Conservation (phyloP, 2,797 vertebrate genomes). For the Odontamblyopus lacepedii region DNA sequence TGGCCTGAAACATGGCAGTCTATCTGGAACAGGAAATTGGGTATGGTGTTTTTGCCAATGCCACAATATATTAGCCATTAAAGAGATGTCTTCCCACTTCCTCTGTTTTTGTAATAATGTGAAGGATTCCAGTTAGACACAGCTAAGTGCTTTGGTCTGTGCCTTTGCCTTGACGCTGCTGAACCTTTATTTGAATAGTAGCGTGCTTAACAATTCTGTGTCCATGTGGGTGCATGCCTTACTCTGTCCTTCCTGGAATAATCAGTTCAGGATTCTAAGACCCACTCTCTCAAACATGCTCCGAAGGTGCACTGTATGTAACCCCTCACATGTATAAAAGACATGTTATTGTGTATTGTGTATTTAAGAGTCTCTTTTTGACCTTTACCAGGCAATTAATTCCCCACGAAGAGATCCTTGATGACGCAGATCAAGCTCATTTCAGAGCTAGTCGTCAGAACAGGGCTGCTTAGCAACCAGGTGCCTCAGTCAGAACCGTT, state of each 20-base stretch:
- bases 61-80: neutral
- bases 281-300: slow-evolving; percentile 4
- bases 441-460: slow-evolving; percentile 34
- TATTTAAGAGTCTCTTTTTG: slow-evolving; percentile 26
- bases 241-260: neutral
- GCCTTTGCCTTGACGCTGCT: slow-evolving; percentile 8
- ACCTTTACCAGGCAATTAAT: slow-evolving; percentile 51
- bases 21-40: slow-evolving; percentile 13
- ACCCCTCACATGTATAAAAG: slow-evolving; percentile 3
- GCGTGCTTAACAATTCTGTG: neutral
- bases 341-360: slow-evolving; percentile 16
- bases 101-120: too few relatives aligned
- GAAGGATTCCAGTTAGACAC: too few relatives aligned
- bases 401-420: slow-evolving; percentile 22
- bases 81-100: neutral
- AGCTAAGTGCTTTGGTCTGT: neutral
- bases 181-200: slow-evolving; percentile 22
- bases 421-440: slow-evolving; percentile 40
- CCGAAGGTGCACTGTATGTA: slow-evolving; percentile 5
- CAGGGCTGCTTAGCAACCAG: slow-evolving; percentile 70
- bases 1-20: slow-evolving; percentile 5
- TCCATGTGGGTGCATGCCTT: slow-evolving; percentile 23
- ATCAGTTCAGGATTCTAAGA: slow-evolving; percentile 7
- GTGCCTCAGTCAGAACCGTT: slow-evolving; percentile 39
- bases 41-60: neutral